Conservation (phyloP, 2,888 invertebrate genomes). For the Mythimna impura region DNA sequence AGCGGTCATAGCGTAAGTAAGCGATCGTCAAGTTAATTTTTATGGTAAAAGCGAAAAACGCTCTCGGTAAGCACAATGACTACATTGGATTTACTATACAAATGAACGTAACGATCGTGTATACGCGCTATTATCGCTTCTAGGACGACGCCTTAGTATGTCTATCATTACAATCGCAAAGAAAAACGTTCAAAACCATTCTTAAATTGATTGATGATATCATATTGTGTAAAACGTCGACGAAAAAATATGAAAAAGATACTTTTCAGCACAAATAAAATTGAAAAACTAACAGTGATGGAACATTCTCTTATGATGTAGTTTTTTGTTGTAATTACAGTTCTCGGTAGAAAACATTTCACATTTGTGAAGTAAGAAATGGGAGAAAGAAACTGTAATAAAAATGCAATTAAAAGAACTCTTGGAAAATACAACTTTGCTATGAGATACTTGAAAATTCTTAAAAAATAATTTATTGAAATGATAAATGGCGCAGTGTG, state of each 20-base stretch:
- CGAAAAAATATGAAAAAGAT: slow-evolving; percentile 19
- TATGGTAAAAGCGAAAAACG: too few relatives aligned
- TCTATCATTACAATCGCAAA: not conserved
- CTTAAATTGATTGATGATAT: not conserved
- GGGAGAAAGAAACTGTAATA: slow-evolving; percentile 58
- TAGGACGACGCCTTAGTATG: not conserved
- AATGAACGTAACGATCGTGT: too few relatives aligned
- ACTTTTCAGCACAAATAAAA: slow-evolving; percentile 30
- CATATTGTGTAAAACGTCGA: not conserved
- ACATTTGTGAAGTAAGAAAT: slow-evolving; percentile 57
- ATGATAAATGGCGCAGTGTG: slow-evolving; percentile 14
- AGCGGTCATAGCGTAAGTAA: too few relatives aligned
- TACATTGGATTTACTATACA: too few relatives aligned
- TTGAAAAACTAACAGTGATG: slow-evolving; percentile 41
- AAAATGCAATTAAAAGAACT: slow-evolving; percentile 62
- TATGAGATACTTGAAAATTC: slow-evolving; percentile 35
- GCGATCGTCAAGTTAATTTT: too few relatives aligned
- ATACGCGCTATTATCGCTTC: not conserved
- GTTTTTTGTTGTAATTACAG: slow-evolving; percentile 65
- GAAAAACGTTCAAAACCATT: not conserved
- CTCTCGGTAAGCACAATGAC: too few relatives aligned
- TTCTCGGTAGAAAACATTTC: slow-evolving; percentile 60
- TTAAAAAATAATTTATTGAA: slow-evolving; percentile 24
- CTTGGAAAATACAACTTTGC: slow-evolving; percentile 43
- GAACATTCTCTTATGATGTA: slow-evolving; percentile 45